Percentiles rank a stretch among this genome's conserved stretches.
phyloP scores from a whole-genome alignment of 2,888 invertebrate genomes.

The Ecliptopera silaceata region DNA sequence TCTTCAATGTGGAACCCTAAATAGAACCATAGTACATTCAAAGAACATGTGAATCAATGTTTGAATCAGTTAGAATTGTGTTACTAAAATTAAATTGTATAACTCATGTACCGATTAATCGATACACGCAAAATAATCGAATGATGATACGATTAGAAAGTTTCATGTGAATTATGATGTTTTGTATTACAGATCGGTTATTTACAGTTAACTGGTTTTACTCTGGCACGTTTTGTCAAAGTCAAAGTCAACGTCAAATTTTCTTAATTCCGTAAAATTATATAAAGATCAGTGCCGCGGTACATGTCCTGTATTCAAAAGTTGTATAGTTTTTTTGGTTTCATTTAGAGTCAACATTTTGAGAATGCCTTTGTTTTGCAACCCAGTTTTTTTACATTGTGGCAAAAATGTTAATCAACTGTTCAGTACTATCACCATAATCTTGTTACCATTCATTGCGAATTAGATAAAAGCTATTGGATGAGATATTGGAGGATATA shows the following conservation, averaged over 20 bases:
- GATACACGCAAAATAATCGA: slow-evolving; percentile 51
- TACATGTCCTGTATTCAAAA: too few relatives aligned
- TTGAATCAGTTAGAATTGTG: slow-evolving; percentile 16
- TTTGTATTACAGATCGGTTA: slow-evolving; percentile 4
- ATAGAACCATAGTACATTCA: not conserved
- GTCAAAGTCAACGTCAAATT: not conserved
- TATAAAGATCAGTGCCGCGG: too few relatives aligned
- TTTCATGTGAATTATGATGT: slow-evolving; percentile 32
- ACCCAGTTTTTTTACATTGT: too few relatives aligned
- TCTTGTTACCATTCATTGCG: too few relatives aligned
- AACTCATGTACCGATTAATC: slow-evolving; percentile 59
- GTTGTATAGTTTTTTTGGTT: too few relatives aligned
- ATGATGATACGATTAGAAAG: slow-evolving; percentile 51
- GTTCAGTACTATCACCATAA: too few relatives aligned
- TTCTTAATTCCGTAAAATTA: too few relatives aligned
- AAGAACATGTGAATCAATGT: slow-evolving; percentile 19
- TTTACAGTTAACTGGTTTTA: slow-evolving; percentile 3
- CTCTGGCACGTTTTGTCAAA: slow-evolving; percentile 1
- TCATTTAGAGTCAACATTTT: too few relatives aligned
- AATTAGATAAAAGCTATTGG: too few relatives aligned
- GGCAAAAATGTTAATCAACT: too few relatives aligned
- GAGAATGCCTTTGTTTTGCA: too few relatives aligned
- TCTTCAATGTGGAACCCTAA: not conserved
- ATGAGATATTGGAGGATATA: not conserved
- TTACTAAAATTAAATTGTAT: slow-evolving; percentile 28